Percentiles rank a stretch among this genome's conserved stretches.
Conservation (phyloP, 2,888 invertebrate species). For the Microdon myrmicae region DNA sequence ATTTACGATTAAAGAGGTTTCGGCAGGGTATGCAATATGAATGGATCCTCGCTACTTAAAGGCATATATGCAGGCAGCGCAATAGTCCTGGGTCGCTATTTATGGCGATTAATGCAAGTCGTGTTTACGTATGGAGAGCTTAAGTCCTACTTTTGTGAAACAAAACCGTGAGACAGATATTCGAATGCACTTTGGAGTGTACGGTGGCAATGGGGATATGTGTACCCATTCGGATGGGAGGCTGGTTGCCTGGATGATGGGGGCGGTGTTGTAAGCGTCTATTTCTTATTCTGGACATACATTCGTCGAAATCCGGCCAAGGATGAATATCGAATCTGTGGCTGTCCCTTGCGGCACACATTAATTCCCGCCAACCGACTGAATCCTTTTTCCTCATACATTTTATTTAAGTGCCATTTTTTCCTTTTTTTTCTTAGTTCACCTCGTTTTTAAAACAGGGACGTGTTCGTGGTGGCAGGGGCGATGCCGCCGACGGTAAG, state of each 20-base stretch:
- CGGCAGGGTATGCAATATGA: too few relatives aligned
- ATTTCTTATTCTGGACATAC: slow-evolving; percentile 49
- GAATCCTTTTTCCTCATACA: slow-evolving; percentile 20
- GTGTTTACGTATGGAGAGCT: slow-evolving; percentile 19
- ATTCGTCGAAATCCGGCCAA: slow-evolving; percentile 51
- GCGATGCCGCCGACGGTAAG: slow-evolving; percentile 11
- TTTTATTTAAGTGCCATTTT: slow-evolving; percentile 20
- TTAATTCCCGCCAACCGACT: slow-evolving; percentile 41
- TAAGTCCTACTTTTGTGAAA: too few relatives aligned
- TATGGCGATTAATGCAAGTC: too few relatives aligned
- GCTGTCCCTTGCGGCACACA: slow-evolving; percentile 45
- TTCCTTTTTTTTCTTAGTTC: slow-evolving; percentile 7
- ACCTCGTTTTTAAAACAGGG: too few relatives aligned
- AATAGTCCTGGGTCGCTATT: too few relatives aligned
- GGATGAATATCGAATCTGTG: slow-evolving; percentile 49
- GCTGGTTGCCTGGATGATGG: too few relatives aligned
- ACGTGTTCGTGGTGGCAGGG: slow-evolving; percentile 28
- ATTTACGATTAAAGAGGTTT: slow-evolving; percentile 34
- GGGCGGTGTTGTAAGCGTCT: slow-evolving; percentile 37
- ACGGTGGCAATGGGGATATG: too few relatives aligned
- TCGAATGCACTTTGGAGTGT: too few relatives aligned
- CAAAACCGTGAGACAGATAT: too few relatives aligned
- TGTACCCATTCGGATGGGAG: too few relatives aligned
- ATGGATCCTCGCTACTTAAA: too few relatives aligned
- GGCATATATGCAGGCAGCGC: too few relatives aligned